These are phyloP conservation scores for Macrosteles quadrilineatus DNA, from an alignment of 1,140 invertebrate species.

Conservation along the genomic window DNA sequence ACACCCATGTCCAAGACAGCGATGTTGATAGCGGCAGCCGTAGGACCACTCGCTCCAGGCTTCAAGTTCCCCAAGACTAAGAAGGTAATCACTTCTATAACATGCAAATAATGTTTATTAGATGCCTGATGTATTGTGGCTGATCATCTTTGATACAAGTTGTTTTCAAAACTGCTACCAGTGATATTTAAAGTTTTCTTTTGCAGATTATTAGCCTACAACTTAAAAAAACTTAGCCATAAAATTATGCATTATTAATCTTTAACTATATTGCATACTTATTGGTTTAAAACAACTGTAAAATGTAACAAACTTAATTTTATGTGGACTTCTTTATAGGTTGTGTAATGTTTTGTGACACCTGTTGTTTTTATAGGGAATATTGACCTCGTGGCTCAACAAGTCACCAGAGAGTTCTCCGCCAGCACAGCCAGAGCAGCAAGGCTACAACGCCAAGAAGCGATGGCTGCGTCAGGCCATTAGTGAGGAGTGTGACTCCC, in stretches of 20 bases:
- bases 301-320: no score
- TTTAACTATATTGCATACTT: no score
- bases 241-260: no score
- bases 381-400: slow-evolving; percentile 92
- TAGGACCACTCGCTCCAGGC: slow-evolving; percentile 71
- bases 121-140: not conserved
- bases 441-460: slow-evolving; percentile 64
- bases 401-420: slow-evolving; percentile 53
- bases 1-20: slow-evolving; percentile 69
- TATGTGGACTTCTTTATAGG: no score
- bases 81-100: slow-evolving; percentile 57
- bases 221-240: no score
- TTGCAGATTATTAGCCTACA: no score
- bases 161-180: no score
- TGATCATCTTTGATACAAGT: no score
- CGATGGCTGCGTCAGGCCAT: slow-evolving; percentile 95
- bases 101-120: not conserved
- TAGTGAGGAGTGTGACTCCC: slow-evolving; percentile 80
- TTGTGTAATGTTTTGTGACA: slow-evolving; percentile 22
- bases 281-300: no score
- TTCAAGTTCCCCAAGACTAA: slow-evolving; percentile 91
- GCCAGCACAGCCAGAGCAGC: slow-evolving; percentile 41
- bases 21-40: slow-evolving; percentile 75
- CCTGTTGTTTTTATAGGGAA: slow-evolving; percentile 47
- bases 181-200: no score